A percentile compares a stretch with the other conserved stretches of the same genome.
Conservation (phyloP, 2,888 invertebrate species). For the Eupithecia abbreviata region DNA sequence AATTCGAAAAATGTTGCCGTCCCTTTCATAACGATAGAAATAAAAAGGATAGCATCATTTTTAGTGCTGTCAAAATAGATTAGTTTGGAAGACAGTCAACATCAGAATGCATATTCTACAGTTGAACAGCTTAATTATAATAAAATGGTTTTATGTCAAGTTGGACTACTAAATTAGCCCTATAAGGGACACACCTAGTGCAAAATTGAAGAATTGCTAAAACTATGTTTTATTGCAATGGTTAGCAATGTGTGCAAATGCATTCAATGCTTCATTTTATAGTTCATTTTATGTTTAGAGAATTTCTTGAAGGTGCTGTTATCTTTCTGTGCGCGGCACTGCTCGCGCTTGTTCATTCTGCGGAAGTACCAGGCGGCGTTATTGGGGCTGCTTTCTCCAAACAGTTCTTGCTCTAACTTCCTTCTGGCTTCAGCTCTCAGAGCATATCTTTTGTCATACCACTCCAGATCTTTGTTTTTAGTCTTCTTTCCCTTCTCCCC, state of each 20-base stretch:
- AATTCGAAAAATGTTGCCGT: too few relatives aligned
- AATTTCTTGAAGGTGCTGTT: constrained; percentile 68
- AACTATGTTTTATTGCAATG: constrained; percentile 33
- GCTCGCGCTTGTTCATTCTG: constrained; percentile 76
- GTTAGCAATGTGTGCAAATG: constrained; percentile 1
- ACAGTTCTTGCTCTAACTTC: constrained; percentile 67
- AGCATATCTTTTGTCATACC: constrained; percentile 71
- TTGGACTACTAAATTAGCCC: constrained; percentile 21
- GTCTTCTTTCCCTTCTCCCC: constrained; percentile 43
- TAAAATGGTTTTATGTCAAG: background rate
- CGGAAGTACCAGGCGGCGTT: constrained; percentile 78
- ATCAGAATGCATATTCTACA: background rate
- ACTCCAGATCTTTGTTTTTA: constrained; percentile 56
- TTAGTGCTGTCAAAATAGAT: too few relatives aligned
- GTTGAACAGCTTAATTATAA: constrained; percentile 15
- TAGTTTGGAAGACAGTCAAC: too few relatives aligned
- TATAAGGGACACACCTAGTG: constrained; percentile 31
- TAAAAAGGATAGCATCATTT: background rate
- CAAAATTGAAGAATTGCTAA: constrained; percentile 32
- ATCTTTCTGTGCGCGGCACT: constrained; percentile 70
- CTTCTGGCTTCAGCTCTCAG: constrained; percentile 70
- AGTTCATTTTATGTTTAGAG: constrained; percentile 69
- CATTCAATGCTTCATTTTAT: constrained; percentile 68
- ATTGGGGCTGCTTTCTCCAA: constrained; percentile 64
- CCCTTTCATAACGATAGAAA: background rate